phyloP scores from a whole-genome alignment of 1,140 invertebrate genomes.

The Polyergus mexicanus region DNA sequence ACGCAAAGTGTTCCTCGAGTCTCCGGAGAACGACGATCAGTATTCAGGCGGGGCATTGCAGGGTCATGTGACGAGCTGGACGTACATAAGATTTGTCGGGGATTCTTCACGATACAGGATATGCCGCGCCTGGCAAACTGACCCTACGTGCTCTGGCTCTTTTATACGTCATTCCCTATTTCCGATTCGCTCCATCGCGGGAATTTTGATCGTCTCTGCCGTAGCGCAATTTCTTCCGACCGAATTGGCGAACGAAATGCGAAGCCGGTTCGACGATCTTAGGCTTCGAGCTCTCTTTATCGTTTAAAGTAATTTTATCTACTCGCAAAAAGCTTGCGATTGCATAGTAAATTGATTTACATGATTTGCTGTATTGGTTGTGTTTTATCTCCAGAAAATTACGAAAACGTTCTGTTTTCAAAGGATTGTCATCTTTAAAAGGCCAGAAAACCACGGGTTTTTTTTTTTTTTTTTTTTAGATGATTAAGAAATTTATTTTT shows the following conservation, averaged over 20 bases:
- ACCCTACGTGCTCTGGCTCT: constrained; percentile 79
- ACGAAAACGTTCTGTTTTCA: neutral
- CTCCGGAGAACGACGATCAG: constrained; percentile 67
- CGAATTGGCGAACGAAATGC: constrained; percentile 23
- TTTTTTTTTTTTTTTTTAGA: neutral
- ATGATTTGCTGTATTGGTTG: too few relatives aligned
- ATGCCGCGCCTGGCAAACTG: constrained; percentile 77
- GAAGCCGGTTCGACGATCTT: constrained; percentile 40
- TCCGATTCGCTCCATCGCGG: constrained; percentile 72
- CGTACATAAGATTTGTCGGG: constrained; percentile 76
- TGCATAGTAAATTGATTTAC: neutral
- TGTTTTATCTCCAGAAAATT: neutral
- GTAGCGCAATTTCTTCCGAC: constrained; percentile 69
- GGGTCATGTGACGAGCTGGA: constrained; percentile 77
- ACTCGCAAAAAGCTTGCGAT: neutral
- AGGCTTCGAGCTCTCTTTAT: constrained; percentile 48
- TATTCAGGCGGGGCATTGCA: constrained; percentile 70
- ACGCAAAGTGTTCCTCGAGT: constrained; percentile 69
- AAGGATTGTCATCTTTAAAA: neutral
- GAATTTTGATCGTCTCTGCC: constrained; percentile 65
- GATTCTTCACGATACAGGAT: constrained; percentile 78
- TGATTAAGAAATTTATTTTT: neutral
- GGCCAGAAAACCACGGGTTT: neutral
- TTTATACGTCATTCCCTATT: constrained; percentile 77
- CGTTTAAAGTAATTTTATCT: constrained; percentile 53